Evolutionary conservation across 2,888 invertebrate species (phyloP).

Genomic region (Saturnia pavonia): DNA sequence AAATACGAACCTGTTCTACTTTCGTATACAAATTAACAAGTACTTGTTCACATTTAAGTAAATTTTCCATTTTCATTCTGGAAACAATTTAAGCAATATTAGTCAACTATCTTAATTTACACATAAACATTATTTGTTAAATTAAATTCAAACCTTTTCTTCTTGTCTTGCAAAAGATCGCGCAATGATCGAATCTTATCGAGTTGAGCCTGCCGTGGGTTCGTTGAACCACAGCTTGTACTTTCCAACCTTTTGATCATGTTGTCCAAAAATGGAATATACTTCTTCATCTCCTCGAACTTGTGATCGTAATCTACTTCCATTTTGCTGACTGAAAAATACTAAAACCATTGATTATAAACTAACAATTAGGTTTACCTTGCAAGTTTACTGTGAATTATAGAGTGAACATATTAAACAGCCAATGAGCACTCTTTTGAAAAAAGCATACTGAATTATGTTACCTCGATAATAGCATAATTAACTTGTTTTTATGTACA

Average conservation of each 20-base stretch:
- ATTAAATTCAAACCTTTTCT: constrained; percentile 75
- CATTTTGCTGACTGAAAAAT: constrained; percentile 64
- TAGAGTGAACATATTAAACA: not conserved
- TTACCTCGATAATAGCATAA: not conserved
- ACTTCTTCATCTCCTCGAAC: constrained; percentile 85
- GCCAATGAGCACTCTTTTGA: not conserved
- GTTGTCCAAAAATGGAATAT: constrained; percentile 87
- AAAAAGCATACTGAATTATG: not conserved
- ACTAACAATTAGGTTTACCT: not conserved
- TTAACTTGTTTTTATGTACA: not conserved
- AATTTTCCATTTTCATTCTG: constrained; percentile 86
- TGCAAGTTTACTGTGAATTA: not conserved
- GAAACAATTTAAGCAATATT: constrained; percentile 37
- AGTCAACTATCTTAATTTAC: not conserved
- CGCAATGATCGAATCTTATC: constrained; percentile 84
- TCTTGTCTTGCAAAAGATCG: constrained; percentile 83
- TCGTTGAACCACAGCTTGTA: constrained; percentile 61
- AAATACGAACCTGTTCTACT: constrained; percentile 79
- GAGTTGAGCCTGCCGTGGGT: constrained; percentile 82
- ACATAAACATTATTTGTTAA: not conserved
- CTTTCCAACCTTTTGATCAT: constrained; percentile 85
- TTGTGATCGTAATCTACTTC: constrained; percentile 81
- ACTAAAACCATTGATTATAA: constrained; percentile 16
- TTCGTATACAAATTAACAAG: constrained; percentile 84
- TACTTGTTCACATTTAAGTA: constrained; percentile 86